Evolutionary conservation across 2,113 vertebrate genomes (phyloP), one percentile per base, ranked within the genome.

Genomic region (Amphiprion ocellaris): DNA sequence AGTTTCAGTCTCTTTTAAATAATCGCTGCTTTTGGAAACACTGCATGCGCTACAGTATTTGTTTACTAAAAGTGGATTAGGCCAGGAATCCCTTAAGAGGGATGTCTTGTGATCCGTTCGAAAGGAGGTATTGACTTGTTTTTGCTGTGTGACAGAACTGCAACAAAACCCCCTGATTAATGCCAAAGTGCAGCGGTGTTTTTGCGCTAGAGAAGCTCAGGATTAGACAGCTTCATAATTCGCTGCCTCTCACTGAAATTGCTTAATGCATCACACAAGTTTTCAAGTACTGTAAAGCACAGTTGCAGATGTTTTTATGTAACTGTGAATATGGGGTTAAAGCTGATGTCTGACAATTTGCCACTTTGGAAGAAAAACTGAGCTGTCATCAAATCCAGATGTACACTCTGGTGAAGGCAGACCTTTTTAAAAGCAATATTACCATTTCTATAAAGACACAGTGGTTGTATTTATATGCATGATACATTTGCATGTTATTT

Each of bases 111-210:
- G 4, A 77, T 80, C 16, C 55, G 62, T 44, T 61, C 23, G 33
- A 37, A 74, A 15, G 24, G 24, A 74, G 28, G 24, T 77, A 79
- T 79, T 52, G 72, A 72, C 41, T 70, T 82, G 69, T 70, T 86
- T 68, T 78, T 71, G 62, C 56, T 49, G 39, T 28, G 62, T 69
- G 78, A 58, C 70, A 64, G 23, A 69, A 50, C 33, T 62, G 49
- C 50, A 72, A 50, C 39, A 78, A 74, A 77, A 44, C 24, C 33
- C 12, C 56, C 33, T 74, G 71, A 86, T 84, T 74, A 87, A 82
- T 68, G 78, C 69, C 41, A 17, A 44, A 33, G 50, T 14, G 4
- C 21, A 63, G 21, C 52, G 44, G 72, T 70, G 70, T 59, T 67
- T 61, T 54, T 69, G 41, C 54, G 67, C 61, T 74, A 65, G n/a